Evolutionary conservation across 2,797 vertebrate genomes (phyloP).

Genomic region (Cetoscarus ocellatus): DNA sequence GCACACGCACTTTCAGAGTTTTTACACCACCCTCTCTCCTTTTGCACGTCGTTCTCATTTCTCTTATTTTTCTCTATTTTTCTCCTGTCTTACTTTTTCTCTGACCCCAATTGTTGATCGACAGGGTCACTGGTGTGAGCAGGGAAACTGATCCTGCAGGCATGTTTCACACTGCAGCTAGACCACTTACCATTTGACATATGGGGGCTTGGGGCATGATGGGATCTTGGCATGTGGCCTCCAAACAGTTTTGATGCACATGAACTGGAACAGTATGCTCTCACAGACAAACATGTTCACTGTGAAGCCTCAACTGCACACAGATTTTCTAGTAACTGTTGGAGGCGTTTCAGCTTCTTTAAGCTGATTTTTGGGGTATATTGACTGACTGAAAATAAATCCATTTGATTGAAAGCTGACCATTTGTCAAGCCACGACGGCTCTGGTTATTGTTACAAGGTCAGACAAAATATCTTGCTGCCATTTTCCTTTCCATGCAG

Average conservation of each 20-base stretch:
- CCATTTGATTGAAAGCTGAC: conserved; percentile 27
- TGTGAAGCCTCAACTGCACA: not conserved
- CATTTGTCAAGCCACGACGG: conserved; percentile 6
- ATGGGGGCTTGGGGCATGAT: conserved; percentile 21
- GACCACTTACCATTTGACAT: conserved; percentile 66
- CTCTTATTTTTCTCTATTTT: not conserved
- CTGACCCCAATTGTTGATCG: conserved; percentile 54
- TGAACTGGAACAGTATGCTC: not conserved
- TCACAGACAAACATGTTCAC: not conserved
- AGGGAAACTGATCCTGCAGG: conserved; percentile 37
- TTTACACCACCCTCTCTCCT: not conserved
- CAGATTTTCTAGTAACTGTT: not conserved
- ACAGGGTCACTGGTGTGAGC: conserved; percentile 51
- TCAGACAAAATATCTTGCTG: too few relatives aligned
- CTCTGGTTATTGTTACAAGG: too few relatives aligned
- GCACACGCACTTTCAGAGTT: not conserved
- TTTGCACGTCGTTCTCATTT: not conserved
- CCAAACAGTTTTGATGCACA: conserved; percentile 7
- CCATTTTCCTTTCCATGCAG: conserved; percentile 4
- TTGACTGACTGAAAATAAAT: conserved; percentile 16
- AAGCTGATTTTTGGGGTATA: not conserved
- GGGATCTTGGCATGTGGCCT: conserved; percentile 38
- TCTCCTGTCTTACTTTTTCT: not conserved
- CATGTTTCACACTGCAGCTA: conserved; percentile 48
- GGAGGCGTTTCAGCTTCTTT: not conserved